These are phyloP conservation scores for Novumbra hubbsi DNA, from an alignment of 2,797 vertebrate species.

Conservation along the genomic window DNA sequence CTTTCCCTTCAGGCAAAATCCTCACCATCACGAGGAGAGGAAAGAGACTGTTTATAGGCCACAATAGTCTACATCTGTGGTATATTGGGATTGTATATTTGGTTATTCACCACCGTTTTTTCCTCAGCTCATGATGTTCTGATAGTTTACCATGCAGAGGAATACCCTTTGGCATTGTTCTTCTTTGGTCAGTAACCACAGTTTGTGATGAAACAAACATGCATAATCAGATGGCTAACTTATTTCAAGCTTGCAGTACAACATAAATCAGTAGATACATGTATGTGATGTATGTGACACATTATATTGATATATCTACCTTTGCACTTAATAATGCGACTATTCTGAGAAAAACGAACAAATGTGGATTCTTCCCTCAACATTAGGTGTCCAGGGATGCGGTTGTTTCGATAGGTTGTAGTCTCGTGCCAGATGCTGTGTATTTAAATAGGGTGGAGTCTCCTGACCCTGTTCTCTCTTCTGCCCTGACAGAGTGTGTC, in stretches of 20 bases:
- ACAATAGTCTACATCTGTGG: constrained; percentile 7
- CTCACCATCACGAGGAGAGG: constrained; percentile 16
- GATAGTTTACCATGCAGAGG: not conserved
- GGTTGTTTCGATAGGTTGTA: too few relatives aligned
- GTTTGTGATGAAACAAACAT: not conserved
- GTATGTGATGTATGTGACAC: not conserved
- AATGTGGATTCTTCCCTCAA: not conserved
- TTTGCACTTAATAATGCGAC: not conserved
- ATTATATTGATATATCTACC: not conserved
- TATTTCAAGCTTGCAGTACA: not conserved
- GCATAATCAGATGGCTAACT: not conserved
- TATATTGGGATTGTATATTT: not conserved
- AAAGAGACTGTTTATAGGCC: constrained; percentile 3
- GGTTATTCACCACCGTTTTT: not conserved
- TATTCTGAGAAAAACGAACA: not conserved
- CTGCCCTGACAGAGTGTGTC: constrained; percentile 58
- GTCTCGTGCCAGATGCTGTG: not conserved
- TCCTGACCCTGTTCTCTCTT: not conserved
- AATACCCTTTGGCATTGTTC: not conserved
- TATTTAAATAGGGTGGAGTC: not conserved
- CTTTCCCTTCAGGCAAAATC: constrained; percentile 56
- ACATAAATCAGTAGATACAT: not conserved
- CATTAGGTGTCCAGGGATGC: not conserved
- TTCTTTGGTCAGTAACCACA: not conserved
- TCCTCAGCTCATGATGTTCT: not conserved